Evolutionary conservation across 2,797 vertebrate genomes (phyloP).

Genomic region (Brotula barbata): DNA sequence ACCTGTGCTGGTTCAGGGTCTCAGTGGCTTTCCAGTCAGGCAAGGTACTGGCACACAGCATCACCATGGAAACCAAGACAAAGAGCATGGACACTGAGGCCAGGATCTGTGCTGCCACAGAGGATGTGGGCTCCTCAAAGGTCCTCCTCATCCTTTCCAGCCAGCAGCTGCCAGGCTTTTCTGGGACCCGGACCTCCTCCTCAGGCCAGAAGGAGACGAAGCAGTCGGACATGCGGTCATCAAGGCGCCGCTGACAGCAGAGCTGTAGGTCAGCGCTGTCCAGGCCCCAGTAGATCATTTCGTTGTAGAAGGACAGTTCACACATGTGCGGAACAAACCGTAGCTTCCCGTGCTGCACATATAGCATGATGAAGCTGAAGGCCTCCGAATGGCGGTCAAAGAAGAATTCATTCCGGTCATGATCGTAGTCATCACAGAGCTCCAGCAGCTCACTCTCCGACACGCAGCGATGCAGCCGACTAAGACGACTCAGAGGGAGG

Average conservation of each 20-base stretch:
- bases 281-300: conserved; percentile 96
- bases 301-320: conserved; percentile 95
- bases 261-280: conserved; percentile 91
- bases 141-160: conserved; percentile 89
- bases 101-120: conserved; percentile 89
- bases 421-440: conserved; percentile 96
- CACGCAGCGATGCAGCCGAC: conserved; percentile 88
- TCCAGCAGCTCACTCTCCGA: conserved; percentile 93
- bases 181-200: conserved; percentile 56
- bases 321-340: conserved; percentile 94
- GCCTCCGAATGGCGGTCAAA: conserved; percentile 96
- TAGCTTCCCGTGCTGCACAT: conserved; percentile 90
- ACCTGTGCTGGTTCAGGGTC: conserved; percentile 94
- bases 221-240: conserved; percentile 89
- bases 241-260: conserved; percentile 93
- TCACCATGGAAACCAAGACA: conserved; percentile 95
- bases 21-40: conserved; percentile 91
- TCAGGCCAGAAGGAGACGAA: conserved; percentile 88
- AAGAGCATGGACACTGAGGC: conserved; percentile 92
- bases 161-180: conserved; percentile 76
- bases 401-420: conserved; percentile 93
- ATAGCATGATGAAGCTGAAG: conserved; percentile 95
- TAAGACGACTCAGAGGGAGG: conserved; percentile 90
- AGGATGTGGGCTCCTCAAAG: conserved; percentile 94
- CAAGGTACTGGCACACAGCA: conserved; percentile 93